Base-by-base conservation (phyloP, 1,140 invertebrate genomes). In the Drosophila subobscura region DNA sequence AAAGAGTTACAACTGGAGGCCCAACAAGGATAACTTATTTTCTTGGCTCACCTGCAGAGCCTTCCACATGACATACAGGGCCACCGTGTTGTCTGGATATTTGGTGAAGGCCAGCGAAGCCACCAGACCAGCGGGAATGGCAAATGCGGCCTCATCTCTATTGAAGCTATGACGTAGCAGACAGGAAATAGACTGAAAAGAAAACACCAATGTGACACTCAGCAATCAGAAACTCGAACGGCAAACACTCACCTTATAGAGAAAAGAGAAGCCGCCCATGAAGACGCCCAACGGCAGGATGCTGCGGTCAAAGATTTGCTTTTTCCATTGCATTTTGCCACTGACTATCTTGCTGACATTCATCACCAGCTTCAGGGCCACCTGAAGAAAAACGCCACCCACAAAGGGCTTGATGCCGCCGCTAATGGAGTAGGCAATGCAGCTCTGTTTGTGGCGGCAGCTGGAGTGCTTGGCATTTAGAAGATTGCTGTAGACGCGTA, bases 31-130 rank as follows among this genome's bases (percentile, higher is more conserved):
- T 37, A 3, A 37, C 10, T 37, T 37, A 4, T 12, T 2, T 7
- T 10, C 8, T 8, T 10, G 12, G 46, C 77, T 42, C 90, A 95
- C 95, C 91, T 95, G 94, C 45, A 95, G 89, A 8, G 93, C 92
- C 91, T 96, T 95, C 95, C 95, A 96, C 92, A 95, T 93, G 10
- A 95, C 93, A 85, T 95, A 95, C 7, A 95, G 91, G 27, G 95
- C 94, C 63, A 95, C 92, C 2, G 95, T 95, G 52, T 93, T 95
- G 76, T 95, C 94, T 22, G 94, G 94, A 92, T 95, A 95, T 59
- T 94, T 93, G 1, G 90, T 92, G 89, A 95, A 95, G 29, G 94
- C 89, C 5, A 93, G 71, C 50, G 95, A 94, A 4, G 94, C 94
- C 27, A 95, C 57, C 55, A 95, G 80, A 52, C 94, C 94, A 44